Conservation (phyloP, 2,113 vertebrate genomes). For the Lagopus leucura region DNA sequence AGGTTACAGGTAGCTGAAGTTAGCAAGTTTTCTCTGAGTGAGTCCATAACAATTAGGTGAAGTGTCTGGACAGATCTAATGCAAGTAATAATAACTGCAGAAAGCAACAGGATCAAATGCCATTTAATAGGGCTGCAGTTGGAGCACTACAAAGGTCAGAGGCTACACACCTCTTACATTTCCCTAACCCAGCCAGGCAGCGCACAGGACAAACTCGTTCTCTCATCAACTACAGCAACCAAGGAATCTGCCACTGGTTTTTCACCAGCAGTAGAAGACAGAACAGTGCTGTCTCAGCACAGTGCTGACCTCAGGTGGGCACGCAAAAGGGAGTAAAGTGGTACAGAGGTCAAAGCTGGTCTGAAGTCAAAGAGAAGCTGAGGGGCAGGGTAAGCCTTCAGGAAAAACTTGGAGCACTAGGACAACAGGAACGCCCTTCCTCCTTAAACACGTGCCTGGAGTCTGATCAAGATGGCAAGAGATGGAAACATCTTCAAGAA, state of each 20-base stretch:
- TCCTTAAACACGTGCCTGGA: not conserved
- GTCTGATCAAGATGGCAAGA: not conserved
- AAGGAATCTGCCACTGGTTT: not conserved
- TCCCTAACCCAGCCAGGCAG: not conserved
- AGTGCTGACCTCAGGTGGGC: not conserved
- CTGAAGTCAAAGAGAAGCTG: not conserved
- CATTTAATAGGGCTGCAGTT: not conserved
- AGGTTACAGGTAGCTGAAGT: not conserved
- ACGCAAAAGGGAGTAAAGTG: not conserved
- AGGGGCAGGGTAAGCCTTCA: not conserved
- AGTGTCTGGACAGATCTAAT: not conserved
- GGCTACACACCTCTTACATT: not conserved
- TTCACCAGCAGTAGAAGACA: not conserved
- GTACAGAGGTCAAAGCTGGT: not conserved
- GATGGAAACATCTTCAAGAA: not conserved
- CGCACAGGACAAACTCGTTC: not conserved
- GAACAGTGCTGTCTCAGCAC: not conserved
- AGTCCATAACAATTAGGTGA: slow-evolving; percentile 2
- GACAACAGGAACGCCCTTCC: not conserved
- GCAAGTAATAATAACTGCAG: not conserved
- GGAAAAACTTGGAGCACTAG: not conserved
- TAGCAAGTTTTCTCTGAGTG: not conserved
- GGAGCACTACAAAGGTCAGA: not conserved
- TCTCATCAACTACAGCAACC: not conserved
- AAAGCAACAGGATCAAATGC: not conserved